These are phyloP conservation scores for Euphonia xanthogaster DNA, from an alignment of 2,797 vertebrate species.

Conservation along the genomic window DNA sequence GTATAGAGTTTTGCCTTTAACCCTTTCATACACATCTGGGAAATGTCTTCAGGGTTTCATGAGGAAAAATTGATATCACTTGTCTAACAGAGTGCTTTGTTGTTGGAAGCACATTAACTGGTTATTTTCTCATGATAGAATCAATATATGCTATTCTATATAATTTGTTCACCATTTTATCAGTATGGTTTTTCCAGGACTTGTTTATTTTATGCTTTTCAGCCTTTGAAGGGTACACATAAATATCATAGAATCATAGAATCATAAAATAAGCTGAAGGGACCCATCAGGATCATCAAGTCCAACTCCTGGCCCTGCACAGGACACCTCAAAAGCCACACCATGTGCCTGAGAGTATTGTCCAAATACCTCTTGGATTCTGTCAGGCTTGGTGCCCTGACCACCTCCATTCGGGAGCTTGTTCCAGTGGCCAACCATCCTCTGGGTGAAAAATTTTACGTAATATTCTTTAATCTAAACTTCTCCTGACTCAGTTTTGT, in stretches of 20 bases:
- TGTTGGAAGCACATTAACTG: background rate
- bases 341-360: background rate
- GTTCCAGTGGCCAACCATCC: background rate
- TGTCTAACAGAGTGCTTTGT: background rate
- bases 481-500: background rate
- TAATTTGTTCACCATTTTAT: background rate
- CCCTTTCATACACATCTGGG: background rate
- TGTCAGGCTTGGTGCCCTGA: background rate
- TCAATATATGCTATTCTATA: background rate
- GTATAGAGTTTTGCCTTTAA: conserved; percentile 24
- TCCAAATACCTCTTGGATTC: background rate
- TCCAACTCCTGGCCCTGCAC: background rate
- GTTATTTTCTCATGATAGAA: background rate
- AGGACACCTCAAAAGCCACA: background rate
- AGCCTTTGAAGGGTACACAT: background rate
- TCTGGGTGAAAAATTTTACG: background rate
- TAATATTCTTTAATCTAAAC: background rate
- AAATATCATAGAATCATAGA: background rate
- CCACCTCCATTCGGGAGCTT: background rate
- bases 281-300: background rate
- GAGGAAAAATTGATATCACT: background rate
- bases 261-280: background rate
- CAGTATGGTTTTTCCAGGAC: background rate
- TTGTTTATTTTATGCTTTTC: background rate
- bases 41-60: background rate